A percentile compares a stretch with the other conserved stretches of the same genome.
Evolutionary conservation across 2,888 invertebrate species (phyloP).

Genomic region (Synanthedon vespiformis): DNA sequence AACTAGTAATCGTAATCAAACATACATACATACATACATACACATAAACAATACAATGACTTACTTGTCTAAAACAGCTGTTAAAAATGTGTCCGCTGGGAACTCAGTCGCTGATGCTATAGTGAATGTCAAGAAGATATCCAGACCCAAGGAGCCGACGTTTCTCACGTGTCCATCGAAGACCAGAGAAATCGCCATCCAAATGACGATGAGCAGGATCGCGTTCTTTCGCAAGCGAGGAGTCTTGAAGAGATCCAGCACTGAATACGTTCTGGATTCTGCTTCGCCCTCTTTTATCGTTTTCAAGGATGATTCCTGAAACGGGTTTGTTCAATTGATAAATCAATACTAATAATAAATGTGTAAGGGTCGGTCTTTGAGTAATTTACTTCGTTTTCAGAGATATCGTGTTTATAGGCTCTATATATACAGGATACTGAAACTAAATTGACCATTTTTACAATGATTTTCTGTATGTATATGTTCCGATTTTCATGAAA

Average conservation of each 20-base stretch:
- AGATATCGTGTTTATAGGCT: no score
- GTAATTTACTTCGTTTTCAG: no score
- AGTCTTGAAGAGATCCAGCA: slow-evolving; percentile 83
- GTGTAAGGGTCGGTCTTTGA: no score
- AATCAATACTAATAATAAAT: no score
- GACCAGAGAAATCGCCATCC: slow-evolving; percentile 91
- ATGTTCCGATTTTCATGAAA: no score
- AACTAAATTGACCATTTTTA: no score
- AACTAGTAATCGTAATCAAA: no score
- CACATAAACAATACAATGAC: no score
- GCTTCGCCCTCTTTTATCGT: slow-evolving; percentile 80
- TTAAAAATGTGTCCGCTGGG: slow-evolving; percentile 86
- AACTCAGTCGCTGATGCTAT: slow-evolving; percentile 86
- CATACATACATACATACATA: no score
- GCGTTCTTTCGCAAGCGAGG: slow-evolving; percentile 82
- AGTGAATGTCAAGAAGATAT: slow-evolving; percentile 88
- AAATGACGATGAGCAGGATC: slow-evolving; percentile 82
- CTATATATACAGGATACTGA: no score
- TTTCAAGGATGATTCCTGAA: slow-evolving; percentile 75
- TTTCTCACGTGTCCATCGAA: slow-evolving; percentile 92
- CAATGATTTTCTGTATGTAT: no score
- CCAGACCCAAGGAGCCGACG: slow-evolving; percentile 84
- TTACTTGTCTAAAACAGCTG: slow-evolving; percentile 76
- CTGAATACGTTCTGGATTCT: slow-evolving; percentile 78
- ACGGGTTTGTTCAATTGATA: slow-evolving; percentile 5